These are phyloP conservation scores for Gallinago nigripennis DNA, from an alignment of 2,797 vertebrate genomes.

Conservation along the genomic window DNA sequence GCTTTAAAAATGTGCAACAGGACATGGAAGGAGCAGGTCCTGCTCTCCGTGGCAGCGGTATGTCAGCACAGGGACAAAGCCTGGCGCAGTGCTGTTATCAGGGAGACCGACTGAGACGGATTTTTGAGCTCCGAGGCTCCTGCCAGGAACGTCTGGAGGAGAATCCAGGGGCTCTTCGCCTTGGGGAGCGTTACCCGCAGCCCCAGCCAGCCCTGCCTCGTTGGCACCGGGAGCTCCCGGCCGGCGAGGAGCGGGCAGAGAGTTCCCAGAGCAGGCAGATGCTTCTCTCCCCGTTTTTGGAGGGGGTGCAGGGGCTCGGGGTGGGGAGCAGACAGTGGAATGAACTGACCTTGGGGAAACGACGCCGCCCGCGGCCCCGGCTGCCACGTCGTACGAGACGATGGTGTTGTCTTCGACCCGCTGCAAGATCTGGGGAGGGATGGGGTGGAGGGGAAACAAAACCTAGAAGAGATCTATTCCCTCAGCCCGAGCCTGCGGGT, in stretches of 20 bases:
- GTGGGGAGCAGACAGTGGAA: background rate
- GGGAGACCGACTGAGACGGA: background rate
- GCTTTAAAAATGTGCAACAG: fast-evolving
- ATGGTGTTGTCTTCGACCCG: constrained; percentile 93
- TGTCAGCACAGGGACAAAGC: background rate
- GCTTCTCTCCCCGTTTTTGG: fast-evolving
- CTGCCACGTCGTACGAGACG: constrained; percentile 90
- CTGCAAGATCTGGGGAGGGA: constrained; percentile 86
- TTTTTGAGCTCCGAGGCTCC: background rate
- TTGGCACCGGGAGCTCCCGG: background rate
- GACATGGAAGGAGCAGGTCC: background rate
- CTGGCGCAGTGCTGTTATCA: fast-evolving
- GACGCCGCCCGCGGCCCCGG: constrained; percentile 90
- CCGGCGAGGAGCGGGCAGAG: background rate
- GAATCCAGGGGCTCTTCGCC: background rate
- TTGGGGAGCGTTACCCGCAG: background rate
- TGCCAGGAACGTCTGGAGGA: background rate
- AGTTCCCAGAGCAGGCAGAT: fast-evolving
- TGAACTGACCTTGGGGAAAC: constrained; percentile 88
- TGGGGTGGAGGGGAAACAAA: background rate
- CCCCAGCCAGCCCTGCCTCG: background rate
- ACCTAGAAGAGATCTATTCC: background rate
- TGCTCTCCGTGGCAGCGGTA: background rate
- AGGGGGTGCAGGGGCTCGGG: background rate
- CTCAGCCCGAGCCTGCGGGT: background rate